Evolutionary conservation across 2,113 vertebrate species (phyloP).

Genomic region (Lipotes vexillifer): DNA sequence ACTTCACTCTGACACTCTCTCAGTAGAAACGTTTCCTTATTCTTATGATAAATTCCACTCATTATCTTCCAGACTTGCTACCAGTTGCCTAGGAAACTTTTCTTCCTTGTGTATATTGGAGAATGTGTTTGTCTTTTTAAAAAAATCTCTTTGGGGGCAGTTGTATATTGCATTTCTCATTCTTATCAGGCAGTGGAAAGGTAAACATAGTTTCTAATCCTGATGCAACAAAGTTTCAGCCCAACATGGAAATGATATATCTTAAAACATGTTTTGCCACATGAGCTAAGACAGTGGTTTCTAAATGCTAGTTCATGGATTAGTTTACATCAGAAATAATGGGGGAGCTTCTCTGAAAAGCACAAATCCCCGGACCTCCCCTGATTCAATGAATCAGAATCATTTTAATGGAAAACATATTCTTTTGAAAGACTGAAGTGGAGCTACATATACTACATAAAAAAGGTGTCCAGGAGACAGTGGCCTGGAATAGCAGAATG

Average conservation of each 20-base stretch:
- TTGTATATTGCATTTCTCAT: not conserved
- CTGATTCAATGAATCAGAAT: not conserved
- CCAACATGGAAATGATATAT: not conserved
- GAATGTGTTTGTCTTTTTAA: not conserved
- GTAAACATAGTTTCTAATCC: not conserved
- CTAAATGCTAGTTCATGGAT: not conserved
- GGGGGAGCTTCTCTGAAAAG: not conserved
- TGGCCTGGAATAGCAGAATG: not conserved
- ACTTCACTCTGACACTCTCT: not conserved
- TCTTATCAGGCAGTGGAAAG: not conserved
- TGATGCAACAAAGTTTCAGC: not conserved
- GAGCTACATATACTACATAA: not conserved
- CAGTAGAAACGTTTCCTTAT: not conserved
- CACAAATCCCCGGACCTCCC: not conserved
- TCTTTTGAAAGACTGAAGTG: not conserved
- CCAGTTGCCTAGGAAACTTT: slow-evolving; percentile 45
- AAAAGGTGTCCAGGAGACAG: not conserved
- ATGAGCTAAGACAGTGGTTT: not conserved
- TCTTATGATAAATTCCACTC: not conserved
- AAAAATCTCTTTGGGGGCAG: not conserved
- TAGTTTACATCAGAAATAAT: not conserved
- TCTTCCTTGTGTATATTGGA: not conserved
- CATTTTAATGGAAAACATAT: not conserved
- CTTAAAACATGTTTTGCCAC: slow-evolving; percentile 1
- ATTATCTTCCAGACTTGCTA: slow-evolving; percentile 24